Evolutionary conservation across 2,888 invertebrate species (phyloP), one percentile per base, ranked within the genome.

Genomic region (Calameuta pallipes): DNA sequence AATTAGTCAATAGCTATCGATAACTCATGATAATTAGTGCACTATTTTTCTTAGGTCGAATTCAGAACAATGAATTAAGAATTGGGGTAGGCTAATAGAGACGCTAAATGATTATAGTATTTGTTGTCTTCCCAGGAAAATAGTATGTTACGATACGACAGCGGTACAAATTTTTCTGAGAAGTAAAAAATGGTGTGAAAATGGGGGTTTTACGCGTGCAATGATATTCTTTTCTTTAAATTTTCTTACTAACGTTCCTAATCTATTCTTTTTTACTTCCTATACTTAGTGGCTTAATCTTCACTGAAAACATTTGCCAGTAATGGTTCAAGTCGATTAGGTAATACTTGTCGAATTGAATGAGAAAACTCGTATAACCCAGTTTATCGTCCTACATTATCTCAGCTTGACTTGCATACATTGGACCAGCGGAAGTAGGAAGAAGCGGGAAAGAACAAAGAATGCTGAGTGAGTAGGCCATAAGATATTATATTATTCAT

Each of bases 51-150:
- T 56, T 23, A 56, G 56, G 56, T 56, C 56, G 23, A 56, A 23
- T 23, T 56, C 23, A 23, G 23, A 56, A 23, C 9, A 56, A 23
- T 9, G 23, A 56, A 56, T 56, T 56, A 56, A 23, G 23, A 23
- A 56, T 56, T 23, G 9, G 23, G 23, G 23, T 9, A 23, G 23
- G 23, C 56, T 56, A 2, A 13, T 33, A 1, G 12, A 33, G 23
- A 76, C 31, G 34, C 76, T 74, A 71, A 30, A 37, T 76, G 76
- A 34, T 76, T 75, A 69, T 75, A 34, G 23, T 13, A 56, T 56
- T 56, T 56, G 56, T 23, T 56, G 23, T 2, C 23, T 56, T 23
- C 2, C 56, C 56, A 56, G 9, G 23, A 56, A 23, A 56, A 36
- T 36, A 36, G 12, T 36, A 36, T 11, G 12, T 36, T 36, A 36